Evolutionary conservation across 2,113 vertebrate species (phyloP).

Genomic region (Nothobranchius furzeri): DNA sequence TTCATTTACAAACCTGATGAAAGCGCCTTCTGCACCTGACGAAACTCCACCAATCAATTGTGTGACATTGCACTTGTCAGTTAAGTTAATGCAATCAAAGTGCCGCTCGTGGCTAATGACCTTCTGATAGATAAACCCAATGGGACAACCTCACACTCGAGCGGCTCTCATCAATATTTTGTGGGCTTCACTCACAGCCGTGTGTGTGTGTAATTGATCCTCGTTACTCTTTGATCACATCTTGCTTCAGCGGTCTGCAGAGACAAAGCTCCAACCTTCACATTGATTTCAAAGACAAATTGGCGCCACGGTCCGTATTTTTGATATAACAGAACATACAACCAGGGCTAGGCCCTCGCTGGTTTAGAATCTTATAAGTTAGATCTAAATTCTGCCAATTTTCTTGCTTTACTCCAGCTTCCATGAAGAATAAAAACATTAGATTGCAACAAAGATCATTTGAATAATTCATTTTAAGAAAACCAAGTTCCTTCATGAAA

Average conservation of each 20-base stretch:
- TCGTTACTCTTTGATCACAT: constrained; percentile 61
- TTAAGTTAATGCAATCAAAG: constrained; percentile 60
- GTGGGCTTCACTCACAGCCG: constrained; percentile 53
- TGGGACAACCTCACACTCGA: constrained; percentile 51
- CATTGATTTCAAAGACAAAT: constrained; percentile 40
- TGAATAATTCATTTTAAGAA: background rate
- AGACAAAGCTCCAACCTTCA: constrained; percentile 43
- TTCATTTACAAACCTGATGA: constrained; percentile 49
- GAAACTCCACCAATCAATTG: constrained; percentile 53
- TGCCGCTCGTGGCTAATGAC: constrained; percentile 58
- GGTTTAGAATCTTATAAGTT: background rate
- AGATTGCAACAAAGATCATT: background rate
- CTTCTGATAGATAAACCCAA: constrained; percentile 61
- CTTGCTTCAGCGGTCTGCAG: constrained; percentile 54
- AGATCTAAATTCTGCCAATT: no score
- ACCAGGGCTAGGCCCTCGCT: background rate
- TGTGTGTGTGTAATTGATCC: constrained; percentile 56
- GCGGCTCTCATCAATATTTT: constrained; percentile 70
- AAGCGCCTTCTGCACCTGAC: constrained; percentile 48
- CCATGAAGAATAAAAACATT: background rate
- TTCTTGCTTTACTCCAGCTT: background rate
- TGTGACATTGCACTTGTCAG: constrained; percentile 60
- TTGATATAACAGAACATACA: constrained; percentile 7
- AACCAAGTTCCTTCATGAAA: background rate
- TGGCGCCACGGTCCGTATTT: constrained; percentile 8